A percentile compares a stretch with the other conserved stretches of the same genome.
These are phyloP conservation scores for Medauroidea extradentata DNA, from an alignment of 1,140 invertebrate species.

Conservation along the genomic window DNA sequence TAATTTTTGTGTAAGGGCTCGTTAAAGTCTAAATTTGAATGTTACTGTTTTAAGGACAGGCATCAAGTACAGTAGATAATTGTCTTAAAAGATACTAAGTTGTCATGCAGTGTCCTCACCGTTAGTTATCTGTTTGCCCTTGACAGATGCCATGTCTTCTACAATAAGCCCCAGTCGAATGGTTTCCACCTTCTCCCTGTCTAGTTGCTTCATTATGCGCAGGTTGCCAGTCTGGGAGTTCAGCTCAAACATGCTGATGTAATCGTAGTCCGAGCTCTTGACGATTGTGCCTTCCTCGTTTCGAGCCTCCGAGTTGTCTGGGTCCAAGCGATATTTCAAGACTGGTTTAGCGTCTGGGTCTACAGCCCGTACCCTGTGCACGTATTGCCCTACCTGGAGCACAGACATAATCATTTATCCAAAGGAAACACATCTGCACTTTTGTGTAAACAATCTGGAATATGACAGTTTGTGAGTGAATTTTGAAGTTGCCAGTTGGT, in stretches of 20 bases:
- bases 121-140: conserved; percentile 64
- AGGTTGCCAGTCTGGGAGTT: conserved; percentile 70
- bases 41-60: not conserved
- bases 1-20: too few species aligned
- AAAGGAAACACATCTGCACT: too few species aligned
- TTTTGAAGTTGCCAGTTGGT: too few species aligned
- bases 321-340: conserved; percentile 68
- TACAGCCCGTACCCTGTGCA: conserved; percentile 64
- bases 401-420: too few species aligned
- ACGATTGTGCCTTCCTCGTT: conserved; percentile 74
- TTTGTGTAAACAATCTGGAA: too few species aligned
- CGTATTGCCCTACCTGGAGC: conserved; percentile 60
- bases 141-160: conserved; percentile 78
- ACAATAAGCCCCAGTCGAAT: conserved; percentile 71
- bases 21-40: too few species aligned
- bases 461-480: too few species aligned
- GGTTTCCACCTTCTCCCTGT: conserved; percentile 78
- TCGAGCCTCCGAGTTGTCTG: conserved; percentile 63
- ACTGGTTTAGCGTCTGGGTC: conserved; percentile 75
- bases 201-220: conserved; percentile 60
- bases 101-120: too few species aligned
- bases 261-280: conserved; percentile 66
- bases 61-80: not conserved
- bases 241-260: conserved; percentile 64
- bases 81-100: too few species aligned